These are phyloP conservation scores for Saccostrea glomerata DNA, from an alignment of 1,140 invertebrate species.

Conservation along the genomic window DNA sequence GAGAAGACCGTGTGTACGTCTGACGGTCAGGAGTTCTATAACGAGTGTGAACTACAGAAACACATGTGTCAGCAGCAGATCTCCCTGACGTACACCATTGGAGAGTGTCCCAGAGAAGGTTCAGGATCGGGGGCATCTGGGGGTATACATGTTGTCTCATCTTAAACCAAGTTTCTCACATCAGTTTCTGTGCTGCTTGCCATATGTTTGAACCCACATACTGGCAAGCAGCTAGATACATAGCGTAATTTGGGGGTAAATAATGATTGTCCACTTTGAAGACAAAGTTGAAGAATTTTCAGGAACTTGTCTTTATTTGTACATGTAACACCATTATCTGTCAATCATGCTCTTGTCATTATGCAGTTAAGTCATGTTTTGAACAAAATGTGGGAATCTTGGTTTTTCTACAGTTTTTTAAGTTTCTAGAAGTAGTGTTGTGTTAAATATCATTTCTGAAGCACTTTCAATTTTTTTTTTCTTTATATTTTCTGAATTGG, in stretches of 20 bases:
- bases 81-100: not conserved
- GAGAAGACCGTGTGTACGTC: slow-evolving; percentile 88
- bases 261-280: too few species aligned
- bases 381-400: not conserved
- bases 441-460: not conserved
- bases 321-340: too few species aligned
- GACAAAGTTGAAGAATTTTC: too few species aligned
- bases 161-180: not conserved
- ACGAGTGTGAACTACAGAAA: slow-evolving; percentile 91
- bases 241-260: too few species aligned
- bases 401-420: not conserved
- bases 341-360: too few species aligned
- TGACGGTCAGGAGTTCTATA: slow-evolving; percentile 89
- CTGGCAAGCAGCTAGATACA: too few species aligned
- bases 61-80: slow-evolving; percentile 86
- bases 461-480: too few species aligned
- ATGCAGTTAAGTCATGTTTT: too few species aligned
- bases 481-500: not conserved
- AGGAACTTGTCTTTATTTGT: too few species aligned
- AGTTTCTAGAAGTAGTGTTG: not conserved
- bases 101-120: not conserved
- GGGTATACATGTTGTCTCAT: not conserved
- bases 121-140: slow-evolving; percentile 47
- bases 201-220: too few species aligned
- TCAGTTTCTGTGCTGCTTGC: not conserved